Evolutionary conservation across 2,113 vertebrate species (phyloP).

Genomic region (Charadrius vociferus): DNA sequence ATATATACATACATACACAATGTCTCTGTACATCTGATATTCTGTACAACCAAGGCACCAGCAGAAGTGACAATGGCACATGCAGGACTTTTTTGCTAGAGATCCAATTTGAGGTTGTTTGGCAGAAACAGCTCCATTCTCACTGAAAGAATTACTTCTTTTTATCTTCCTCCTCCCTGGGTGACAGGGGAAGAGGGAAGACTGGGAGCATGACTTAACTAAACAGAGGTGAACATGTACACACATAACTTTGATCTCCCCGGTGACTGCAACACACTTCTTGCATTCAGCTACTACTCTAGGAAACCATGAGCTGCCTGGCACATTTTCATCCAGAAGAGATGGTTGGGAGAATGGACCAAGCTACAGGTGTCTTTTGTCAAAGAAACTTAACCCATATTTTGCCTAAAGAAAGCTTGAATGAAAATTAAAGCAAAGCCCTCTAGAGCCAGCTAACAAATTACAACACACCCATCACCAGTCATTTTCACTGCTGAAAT

Average conservation of each 20-base stretch:
- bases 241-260: background rate
- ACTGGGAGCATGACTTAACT: background rate
- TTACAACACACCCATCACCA: background rate
- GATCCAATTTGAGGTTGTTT: background rate
- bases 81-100: background rate
- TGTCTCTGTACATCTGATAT: slow-evolving; percentile 26
- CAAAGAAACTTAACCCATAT: background rate
- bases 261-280: background rate
- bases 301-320: background rate
- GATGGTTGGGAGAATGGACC: background rate
- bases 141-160: background rate
- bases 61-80: slow-evolving; percentile 16
- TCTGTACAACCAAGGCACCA: slow-evolving; percentile 52
- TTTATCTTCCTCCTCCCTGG: background rate
- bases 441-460: background rate
- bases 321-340: background rate
- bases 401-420: background rate
- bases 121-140: background rate
- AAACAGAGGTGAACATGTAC: background rate
- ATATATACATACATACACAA: slow-evolving; percentile 32
- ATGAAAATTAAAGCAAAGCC: background rate
- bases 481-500: background rate
- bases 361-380: background rate
- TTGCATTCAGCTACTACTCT: background rate
- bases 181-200: background rate